Evolutionary conservation across 2,113 vertebrate species (phyloP), one percentile per base, ranked within the genome.

Genomic region (Chloebia gouldiae): DNA sequence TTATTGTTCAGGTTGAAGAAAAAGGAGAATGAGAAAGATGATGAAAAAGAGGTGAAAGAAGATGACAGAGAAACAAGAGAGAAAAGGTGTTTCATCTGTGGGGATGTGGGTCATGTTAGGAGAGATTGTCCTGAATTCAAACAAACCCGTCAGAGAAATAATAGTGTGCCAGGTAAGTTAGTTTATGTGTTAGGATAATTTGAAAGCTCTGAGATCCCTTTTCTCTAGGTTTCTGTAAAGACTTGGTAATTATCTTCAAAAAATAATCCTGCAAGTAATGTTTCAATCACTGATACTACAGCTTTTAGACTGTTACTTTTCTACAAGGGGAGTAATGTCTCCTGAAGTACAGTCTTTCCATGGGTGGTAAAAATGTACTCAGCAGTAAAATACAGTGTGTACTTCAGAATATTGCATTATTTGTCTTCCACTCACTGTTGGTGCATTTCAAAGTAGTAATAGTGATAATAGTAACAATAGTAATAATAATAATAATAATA

Each of bases 121-220:
- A 98, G 99, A 88, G 99, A 99, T 96, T 99, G 99, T 91, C 99
- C 99, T 9, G 99, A 99, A 84, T 99, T 99, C 97, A 98, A 99
- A 92, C 98, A 99, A 93, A 98, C 99, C 14, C 98, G 99, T 40
- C 99, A 99, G 97, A 98, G 99, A 97, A 98, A 92, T 96, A 83
- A 98, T 86, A 83, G 97, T 8, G 95, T 98, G 33, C 98, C 98
- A 95, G 98, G 98, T 98, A 96, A 97, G 93, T 56, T 40, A 84
- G 30, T 57, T 61, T 22, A 19, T 75, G 25, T 75, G 44, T 39
- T 70, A n/a, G 18, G 72, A 10, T 53, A 17, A 59, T 60, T 77
- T 79, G 44, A 37, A 88, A 91, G 19, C 84, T 75, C 70, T 57
- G 47, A 90, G 35, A 42, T 81, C 4, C 21, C 10, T 71, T 91